A percentile compares a stretch with the other conserved stretches of the same genome.
These are phyloP conservation scores for Asobara japonica DNA, from an alignment of 1,140 invertebrate genomes.

Conservation along the genomic window DNA sequence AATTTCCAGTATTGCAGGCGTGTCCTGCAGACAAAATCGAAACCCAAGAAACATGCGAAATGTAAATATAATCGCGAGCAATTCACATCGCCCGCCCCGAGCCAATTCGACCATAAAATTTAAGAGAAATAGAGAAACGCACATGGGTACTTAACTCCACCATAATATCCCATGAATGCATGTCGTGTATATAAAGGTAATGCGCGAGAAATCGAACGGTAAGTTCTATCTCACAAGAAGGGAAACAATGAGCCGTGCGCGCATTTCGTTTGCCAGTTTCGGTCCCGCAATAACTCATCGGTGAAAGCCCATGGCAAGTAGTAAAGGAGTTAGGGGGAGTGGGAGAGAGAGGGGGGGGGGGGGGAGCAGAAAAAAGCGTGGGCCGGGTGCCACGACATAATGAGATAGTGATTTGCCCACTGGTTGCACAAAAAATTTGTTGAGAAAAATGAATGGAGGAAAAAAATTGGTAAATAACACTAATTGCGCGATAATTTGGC, in stretches of 20 bases:
- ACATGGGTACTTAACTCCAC: constrained; percentile 4
- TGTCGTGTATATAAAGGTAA: constrained; percentile 7
- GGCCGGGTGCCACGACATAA: constrained; percentile 24
- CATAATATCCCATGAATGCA: constrained; percentile 13
- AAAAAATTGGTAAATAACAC: constrained; percentile 4
- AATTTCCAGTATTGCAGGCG: not conserved
- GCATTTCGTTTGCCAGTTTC: constrained; percentile 20
- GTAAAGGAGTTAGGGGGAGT: not conserved
- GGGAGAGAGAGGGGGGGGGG: not conserved
- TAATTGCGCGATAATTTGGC: constrained; percentile 1
- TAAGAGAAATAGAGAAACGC: constrained; percentile 3
- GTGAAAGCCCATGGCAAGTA: constrained; percentile 29
- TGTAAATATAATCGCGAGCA: constrained; percentile 4
- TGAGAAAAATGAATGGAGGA: not conserved
- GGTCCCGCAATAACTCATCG: constrained; percentile 35
- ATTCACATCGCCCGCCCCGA: not conserved
- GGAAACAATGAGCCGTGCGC: constrained; percentile 28
- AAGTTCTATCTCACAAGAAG: constrained; percentile 22
- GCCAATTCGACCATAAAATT: not conserved
- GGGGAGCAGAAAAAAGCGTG: constrained; percentile 10
- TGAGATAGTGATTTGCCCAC: constrained; percentile 27
- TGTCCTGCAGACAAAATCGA: not conserved
- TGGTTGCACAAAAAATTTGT: constrained; percentile 18
- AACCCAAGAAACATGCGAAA: not conserved
- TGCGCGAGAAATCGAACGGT: constrained; percentile 30